A percentile compares a stretch with the other conserved stretches of the same genome.
phyloP scores from a whole-genome alignment of 2,113 vertebrate species.

The Isichthys henryi region DNA sequence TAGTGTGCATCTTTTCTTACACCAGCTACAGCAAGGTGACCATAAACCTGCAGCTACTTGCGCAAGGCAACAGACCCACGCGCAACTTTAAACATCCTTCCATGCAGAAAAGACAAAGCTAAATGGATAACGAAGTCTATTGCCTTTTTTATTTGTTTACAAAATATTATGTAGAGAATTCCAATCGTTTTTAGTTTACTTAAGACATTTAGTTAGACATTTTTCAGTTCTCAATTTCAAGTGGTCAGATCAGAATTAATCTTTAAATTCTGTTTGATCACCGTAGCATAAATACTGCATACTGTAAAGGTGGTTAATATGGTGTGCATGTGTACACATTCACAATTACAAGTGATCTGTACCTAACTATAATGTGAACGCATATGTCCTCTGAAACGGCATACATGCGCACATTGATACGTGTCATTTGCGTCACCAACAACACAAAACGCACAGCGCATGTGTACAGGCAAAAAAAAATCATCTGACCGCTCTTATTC shows the following conservation, averaged over 20 bases:
- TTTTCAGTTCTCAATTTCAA: neutral
- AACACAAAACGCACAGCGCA: too few relatives aligned
- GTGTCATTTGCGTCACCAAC: too few relatives aligned
- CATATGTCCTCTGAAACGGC: too few relatives aligned
- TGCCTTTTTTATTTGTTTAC: neutral
- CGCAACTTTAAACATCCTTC: neutral
- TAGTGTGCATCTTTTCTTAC: neutral
- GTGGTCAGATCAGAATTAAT: neutral
- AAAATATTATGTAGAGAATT: neutral
- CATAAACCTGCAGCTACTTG: neutral
- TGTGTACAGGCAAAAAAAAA: too few relatives aligned
- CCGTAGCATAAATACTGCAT: neutral
- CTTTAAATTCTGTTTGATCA: neutral
- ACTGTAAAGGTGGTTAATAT: neutral
- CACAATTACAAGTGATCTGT: too few relatives aligned
- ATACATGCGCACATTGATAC: too few relatives aligned
- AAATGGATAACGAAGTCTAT: neutral
- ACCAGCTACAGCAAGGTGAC: neutral
- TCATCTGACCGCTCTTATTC: too few relatives aligned
- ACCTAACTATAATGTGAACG: too few relatives aligned
- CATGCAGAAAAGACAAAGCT: neutral
- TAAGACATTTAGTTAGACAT: neutral
- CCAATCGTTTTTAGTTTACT: neutral
- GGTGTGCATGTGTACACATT: neutral
- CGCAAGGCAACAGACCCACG: neutral